These are phyloP conservation scores for Takifugu ocellatus DNA, from an alignment of 2,797 vertebrate species.

Conservation along the genomic window DNA sequence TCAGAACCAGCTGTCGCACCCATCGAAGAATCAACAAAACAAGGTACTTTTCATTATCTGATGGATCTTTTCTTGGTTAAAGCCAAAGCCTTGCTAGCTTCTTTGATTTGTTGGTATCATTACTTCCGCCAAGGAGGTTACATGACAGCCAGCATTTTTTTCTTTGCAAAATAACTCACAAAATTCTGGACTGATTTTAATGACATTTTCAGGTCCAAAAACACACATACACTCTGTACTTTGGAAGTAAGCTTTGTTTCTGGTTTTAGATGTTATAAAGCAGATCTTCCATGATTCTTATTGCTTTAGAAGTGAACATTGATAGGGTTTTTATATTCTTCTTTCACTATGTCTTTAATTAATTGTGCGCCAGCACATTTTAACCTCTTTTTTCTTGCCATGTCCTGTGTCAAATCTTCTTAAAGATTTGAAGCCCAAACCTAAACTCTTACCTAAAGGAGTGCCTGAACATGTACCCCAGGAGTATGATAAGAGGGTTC, in stretches of 20 bases:
- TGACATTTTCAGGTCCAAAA: too few species aligned
- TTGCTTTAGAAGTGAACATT: too few species aligned
- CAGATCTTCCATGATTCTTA: too few species aligned
- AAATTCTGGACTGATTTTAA: too few species aligned
- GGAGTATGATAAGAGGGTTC: conserved; percentile 28
- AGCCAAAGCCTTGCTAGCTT: background rate
- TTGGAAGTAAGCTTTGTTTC: too few species aligned
- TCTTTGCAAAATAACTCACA: too few species aligned
- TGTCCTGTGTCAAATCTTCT: conserved; percentile 63
- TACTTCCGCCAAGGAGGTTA: too few species aligned
- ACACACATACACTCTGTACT: too few species aligned
- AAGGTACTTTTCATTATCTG: conserved; percentile 75
- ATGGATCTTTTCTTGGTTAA: conserved; percentile 2
- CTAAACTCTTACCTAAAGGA: conserved; percentile 39
- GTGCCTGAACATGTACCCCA: conserved; percentile 30
- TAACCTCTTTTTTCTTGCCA: conserved; percentile 30
- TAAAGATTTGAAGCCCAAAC: conserved; percentile 62
- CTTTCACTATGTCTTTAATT: background rate
- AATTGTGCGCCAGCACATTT: conserved; percentile 47
- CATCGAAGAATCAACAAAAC: conserved; percentile 70
- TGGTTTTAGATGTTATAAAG: too few species aligned
- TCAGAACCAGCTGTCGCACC: conserved; percentile 44
- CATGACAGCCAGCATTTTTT: too few species aligned
- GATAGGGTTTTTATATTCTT: too few species aligned
- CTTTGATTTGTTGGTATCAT: background rate